Conservation (phyloP, 2,113 vertebrate genomes). For the Scalopus aquaticus region DNA sequence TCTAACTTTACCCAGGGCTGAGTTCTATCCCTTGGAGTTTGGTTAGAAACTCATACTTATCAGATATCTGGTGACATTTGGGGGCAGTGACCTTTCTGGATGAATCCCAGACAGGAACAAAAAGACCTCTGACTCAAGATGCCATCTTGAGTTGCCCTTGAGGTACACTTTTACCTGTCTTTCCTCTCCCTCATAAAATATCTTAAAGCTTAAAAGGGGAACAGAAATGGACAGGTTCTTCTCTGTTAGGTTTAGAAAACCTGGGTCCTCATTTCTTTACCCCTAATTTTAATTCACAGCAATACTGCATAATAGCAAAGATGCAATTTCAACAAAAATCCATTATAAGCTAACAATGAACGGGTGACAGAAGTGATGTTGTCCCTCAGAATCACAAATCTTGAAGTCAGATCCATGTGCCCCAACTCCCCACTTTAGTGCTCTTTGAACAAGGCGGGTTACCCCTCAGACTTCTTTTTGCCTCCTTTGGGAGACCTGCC, state of each 20-base stretch:
- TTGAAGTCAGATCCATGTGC: not conserved
- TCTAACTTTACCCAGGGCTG: not conserved
- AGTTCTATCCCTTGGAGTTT: not conserved
- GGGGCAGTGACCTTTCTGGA: not conserved
- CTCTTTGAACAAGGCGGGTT: not conserved
- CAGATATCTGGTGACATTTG: not conserved
- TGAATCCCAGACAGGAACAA: not conserved
- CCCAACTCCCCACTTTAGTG: not conserved
- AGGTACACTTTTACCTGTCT: not conserved
- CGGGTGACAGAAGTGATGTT: not conserved
- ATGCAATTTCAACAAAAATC: not conserved
- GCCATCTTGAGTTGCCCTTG: not conserved
- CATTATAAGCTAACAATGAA: not conserved
- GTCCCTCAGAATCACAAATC: not conserved
- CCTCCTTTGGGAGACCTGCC: not conserved
- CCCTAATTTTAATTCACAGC: not conserved
- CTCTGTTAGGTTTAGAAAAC: not conserved
- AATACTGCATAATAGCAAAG: not conserved
- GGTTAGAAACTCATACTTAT: not conserved
- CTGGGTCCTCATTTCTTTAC: not conserved
- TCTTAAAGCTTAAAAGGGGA: not conserved
- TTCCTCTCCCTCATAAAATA: not conserved
- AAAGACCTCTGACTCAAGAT: not conserved
- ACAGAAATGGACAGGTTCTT: not conserved
- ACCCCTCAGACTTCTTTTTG: not conserved